phyloP scores from a whole-genome alignment of 2,888 invertebrate species.

The Cheilosia urbana region DNA sequence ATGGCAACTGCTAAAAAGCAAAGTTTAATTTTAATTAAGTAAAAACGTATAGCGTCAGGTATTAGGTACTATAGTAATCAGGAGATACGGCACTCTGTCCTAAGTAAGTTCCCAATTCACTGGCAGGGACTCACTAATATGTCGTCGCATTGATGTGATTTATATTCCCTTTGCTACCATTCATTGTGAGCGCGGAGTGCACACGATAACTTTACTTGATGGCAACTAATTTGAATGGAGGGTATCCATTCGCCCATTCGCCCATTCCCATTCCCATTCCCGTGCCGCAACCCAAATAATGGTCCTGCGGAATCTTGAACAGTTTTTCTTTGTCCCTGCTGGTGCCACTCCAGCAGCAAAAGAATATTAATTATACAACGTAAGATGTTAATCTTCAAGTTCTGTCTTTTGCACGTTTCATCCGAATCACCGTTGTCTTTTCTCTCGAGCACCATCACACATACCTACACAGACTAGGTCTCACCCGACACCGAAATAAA shows the following conservation, averaged over 20 bases:
- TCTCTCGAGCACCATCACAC: constrained; percentile 20
- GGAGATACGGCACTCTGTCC: constrained; percentile 39
- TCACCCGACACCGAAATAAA: constrained; percentile 62
- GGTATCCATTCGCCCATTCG: not conserved
- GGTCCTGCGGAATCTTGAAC: constrained; percentile 51
- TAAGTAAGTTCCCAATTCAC: constrained; percentile 49
- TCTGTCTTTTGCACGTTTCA: constrained; percentile 76
- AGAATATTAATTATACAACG: constrained; percentile 75
- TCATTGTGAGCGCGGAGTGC: constrained; percentile 65
- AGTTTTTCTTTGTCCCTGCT: constrained; percentile 4
- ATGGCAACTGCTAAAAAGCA: constrained; percentile 48
- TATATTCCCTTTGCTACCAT: constrained; percentile 73
- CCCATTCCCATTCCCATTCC: no score
- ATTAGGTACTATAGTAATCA: constrained; percentile 31
- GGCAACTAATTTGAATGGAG: constrained; percentile 71
- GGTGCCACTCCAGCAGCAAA: constrained; percentile 47
- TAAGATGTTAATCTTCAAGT: constrained; percentile 75
- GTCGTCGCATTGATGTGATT: constrained; percentile 76
- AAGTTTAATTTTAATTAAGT: constrained; percentile 73
- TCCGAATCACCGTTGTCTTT: constrained; percentile 67
- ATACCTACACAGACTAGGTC: constrained; percentile 14
- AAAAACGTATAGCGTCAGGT: constrained; percentile 32
- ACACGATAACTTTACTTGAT: constrained; percentile 74
- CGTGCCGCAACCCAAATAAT: constrained; percentile 44
- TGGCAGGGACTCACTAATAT: constrained; percentile 60